A percentile compares a stretch with the other conserved stretches of the same genome.
phyloP scores from a whole-genome alignment of 2,888 invertebrate genomes.

The Willowsia nigromaculata region DNA sequence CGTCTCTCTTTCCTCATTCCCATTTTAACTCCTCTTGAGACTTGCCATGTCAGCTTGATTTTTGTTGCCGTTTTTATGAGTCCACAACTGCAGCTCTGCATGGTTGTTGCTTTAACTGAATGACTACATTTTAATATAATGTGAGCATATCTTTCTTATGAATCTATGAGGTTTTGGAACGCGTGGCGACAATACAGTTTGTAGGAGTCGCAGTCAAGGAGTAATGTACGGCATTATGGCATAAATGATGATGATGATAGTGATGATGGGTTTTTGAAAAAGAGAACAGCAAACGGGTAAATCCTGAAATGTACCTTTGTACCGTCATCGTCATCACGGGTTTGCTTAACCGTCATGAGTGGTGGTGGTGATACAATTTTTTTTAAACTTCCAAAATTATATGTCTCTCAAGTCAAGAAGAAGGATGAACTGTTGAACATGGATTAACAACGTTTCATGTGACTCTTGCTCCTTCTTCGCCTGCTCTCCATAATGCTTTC shows the following conservation, averaged over 20 bases:
- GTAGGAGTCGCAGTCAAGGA: no score
- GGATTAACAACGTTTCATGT: constrained; percentile 8
- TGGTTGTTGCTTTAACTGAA: background rate
- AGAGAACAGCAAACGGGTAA: background rate
- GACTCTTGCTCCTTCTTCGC: background rate
- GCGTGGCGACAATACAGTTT: constrained; percentile 38
- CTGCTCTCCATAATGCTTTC: constrained; percentile 13
- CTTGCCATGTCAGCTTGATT: constrained; percentile 55
- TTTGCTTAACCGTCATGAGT: background rate
- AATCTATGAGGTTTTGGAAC: constrained; percentile 31
- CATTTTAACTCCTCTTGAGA: constrained; percentile 37
- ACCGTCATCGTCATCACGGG: background rate
- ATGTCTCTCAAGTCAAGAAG: constrained; percentile 16
- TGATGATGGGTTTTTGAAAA: constrained; percentile 13
- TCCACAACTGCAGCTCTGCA: constrained; percentile 34
- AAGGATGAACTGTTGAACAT: constrained; percentile 39
- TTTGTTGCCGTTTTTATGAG: constrained; percentile 57
- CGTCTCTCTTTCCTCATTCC: background rate
- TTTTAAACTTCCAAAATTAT: background rate
- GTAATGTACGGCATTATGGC: background rate
- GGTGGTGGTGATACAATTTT: background rate
- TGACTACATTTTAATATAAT: constrained; percentile 5
- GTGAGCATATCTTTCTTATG: background rate
- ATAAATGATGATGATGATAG: constrained; percentile 35
- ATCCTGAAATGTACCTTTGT: background rate